Evolutionary conservation across 2,113 vertebrate genomes (phyloP).

Genomic region (Petromus typicus): DNA sequence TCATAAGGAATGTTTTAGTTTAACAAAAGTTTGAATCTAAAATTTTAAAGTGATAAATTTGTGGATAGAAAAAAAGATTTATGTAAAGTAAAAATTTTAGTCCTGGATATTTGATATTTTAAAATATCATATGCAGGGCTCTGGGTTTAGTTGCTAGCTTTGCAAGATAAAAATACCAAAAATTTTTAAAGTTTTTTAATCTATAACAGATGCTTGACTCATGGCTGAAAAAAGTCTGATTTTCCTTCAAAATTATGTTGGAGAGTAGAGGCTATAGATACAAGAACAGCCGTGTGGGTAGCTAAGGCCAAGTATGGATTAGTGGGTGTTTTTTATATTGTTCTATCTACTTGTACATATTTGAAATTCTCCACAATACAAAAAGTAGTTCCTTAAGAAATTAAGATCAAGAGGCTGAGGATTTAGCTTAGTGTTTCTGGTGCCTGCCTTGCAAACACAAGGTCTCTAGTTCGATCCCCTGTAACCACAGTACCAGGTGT

Average conservation of each 20-base stretch:
- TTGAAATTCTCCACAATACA: constrained; percentile 35
- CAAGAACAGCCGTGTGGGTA: background rate
- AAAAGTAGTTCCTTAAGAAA: background rate
- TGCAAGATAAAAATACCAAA: background rate
- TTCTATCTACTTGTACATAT: constrained; percentile 12
- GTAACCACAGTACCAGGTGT: too few relatives aligned
- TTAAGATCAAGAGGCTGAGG: too few relatives aligned
- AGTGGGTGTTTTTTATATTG: background rate
- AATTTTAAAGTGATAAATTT: constrained; percentile 51
- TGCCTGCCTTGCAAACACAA: too few relatives aligned
- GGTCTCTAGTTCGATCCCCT: too few relatives aligned
- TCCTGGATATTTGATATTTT: constrained; percentile 45
- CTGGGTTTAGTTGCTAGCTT: background rate
- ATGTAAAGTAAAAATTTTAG: background rate
- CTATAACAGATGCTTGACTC: constrained; percentile 1
- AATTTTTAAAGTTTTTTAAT: constrained; percentile 41
- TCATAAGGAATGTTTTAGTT: constrained; percentile 36
- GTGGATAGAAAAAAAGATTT: constrained; percentile 36
- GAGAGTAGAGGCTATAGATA: background rate
- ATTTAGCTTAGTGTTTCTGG: too few relatives aligned
- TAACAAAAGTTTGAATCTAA: constrained; percentile 36
- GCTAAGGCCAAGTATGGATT: background rate
- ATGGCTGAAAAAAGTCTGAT: constrained; percentile 24
- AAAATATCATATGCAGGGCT: background rate
- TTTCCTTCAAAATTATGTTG: constrained; percentile 39